Evolutionary conservation across 2,888 invertebrate species (phyloP), one percentile per base, ranked within the genome.

Genomic region (Heteropelma amictum): DNA sequence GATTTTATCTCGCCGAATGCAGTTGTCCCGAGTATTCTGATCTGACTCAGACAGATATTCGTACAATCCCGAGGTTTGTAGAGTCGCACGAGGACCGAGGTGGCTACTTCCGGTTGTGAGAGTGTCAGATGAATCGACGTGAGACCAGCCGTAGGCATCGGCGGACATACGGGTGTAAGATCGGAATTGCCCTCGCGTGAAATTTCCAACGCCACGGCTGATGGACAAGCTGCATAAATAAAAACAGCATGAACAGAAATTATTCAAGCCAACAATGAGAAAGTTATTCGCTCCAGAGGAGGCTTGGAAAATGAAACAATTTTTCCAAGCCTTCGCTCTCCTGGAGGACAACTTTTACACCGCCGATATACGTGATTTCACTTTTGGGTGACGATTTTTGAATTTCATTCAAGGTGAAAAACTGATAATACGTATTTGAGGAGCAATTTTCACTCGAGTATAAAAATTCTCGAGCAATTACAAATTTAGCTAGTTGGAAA

Each of bases 31-130:
- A 97, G 90, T 56, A 98, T 90, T 2, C 95, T 92, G 77, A 98
- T 93, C 90, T 97, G 97, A 73, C 97, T 93, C 42, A 98, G 90
- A 3, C 97, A 97, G 87, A 98, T 95, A 84, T 95, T 97, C 81
- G 94, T 93, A n/a, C 96, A 95, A 84, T 97, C 97, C 33, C 95
- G 91, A 0, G 98, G 97, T 86, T 96, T 95, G 89, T 95, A 96
- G 19, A 94, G 89, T 28, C 94, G 90, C 6, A 96, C 90, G 63
- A 96, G 93, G 69, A 98, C 94, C 42, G 94, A 94, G 72, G 95
- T 95, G 42, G 95, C 96, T 12, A 97, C 95, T 89, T 97, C 94
- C 1, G 97, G 96, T 75, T 94, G 93, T 1, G 95, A 93, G 12
- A 97, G 91, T 81, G 94, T 95, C 19, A 97, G 91, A 60, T 95